Evolutionary conservation across 2,113 vertebrate species (phyloP), one percentile per base, ranked within the genome.

Genomic region (Pseudolaguvia tuberculata): DNA sequence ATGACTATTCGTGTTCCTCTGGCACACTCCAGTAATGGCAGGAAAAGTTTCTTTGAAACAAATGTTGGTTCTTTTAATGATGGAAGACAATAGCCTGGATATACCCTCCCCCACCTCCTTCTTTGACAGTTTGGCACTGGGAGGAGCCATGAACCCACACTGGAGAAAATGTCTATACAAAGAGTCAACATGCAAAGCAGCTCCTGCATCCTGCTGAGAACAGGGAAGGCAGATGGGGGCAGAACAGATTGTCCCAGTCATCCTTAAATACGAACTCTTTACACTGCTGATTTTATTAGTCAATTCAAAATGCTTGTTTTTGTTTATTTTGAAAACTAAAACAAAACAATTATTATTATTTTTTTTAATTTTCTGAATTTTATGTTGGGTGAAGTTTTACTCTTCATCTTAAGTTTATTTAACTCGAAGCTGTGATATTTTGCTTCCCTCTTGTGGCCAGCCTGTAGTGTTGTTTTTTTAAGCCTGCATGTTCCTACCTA

Each of bases 61-160:
- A 57, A 52, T 27, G 59, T 47, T 61, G 55, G n/a, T 62, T 61
- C 57, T 62, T 39, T 42, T 25, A 52, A 53, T 55, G 23, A 57
- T n/a, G 45, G 45, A 56, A 63, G 72, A 79, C 82, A 79, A 75
- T 78, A 45, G 75, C 23, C 65, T 81, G 72, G 68, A 73, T 4
- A 47, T 42, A 72, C 70, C 78, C 35, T 51, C 78, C 78, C 69
- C 72, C 71, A 18, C 27, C 53, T 35, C 31, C 53, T 65, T 47
- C 50, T 39, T 51, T 47, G 27, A 66, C 65, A 42, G 73, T 66
- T 67, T 62, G 39, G 10, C 17, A 68, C 45, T 73, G 59, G 58
- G 81, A 78, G 76, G 74, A 72, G 66, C 76, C 66, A 14, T 27
- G 57, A 63, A 67, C n/a, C 23, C 18, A 55, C 42, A 52, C 59